Base-by-base conservation (phyloP, 2,113 vertebrate species). In the Narcine bancroftii region DNA sequence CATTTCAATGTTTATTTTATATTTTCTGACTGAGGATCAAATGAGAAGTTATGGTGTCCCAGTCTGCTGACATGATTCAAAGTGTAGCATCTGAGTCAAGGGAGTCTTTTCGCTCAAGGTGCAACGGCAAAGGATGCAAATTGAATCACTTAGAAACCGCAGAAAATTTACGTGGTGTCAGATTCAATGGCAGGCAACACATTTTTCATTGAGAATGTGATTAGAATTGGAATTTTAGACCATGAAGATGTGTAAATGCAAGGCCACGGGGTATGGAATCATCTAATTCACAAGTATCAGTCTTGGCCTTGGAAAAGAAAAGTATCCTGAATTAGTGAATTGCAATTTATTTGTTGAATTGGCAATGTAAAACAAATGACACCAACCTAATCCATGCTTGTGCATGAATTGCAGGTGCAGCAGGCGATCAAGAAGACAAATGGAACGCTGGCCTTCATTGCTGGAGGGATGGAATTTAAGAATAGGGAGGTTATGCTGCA, bases 101-200 rank as follows among this genome's bases (percentile, higher is more conserved):
- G 39, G 89, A 91, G 45, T 47, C 45, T 19, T 36, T 81, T 33
- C 19, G 24, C 17, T 19, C 53, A 45, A 65, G 63, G 63, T 69
- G 63, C 66, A 65, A 47, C 63, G 26, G 63, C 89, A 69, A 21
- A 91, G 19, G 63, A 47, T 69, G 39, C 63, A 91, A 47, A 45
- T 47, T 69, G 63, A 91, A 45, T 91, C 63, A 60, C 50, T 85
- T 85, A n/a, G 50, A 89, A 42, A 69, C 24, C 42, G 29, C 63
- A 47, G 89, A 69, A 69, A 69, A 91, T 91, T 45, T 45, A 69
- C 45, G n/a, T 69, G 19, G 63, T 91, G 89, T 63, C 63, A 91
- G 63, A 15, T 47, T 69, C 63, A 69, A 45, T 91, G 89, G 33
- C 63, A 47, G 24, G 29, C 63, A 81, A 7, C 77, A 91, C 36